Evolutionary conservation across 2,888 invertebrate species (phyloP).

Genomic region (Diplolepis rosae): DNA sequence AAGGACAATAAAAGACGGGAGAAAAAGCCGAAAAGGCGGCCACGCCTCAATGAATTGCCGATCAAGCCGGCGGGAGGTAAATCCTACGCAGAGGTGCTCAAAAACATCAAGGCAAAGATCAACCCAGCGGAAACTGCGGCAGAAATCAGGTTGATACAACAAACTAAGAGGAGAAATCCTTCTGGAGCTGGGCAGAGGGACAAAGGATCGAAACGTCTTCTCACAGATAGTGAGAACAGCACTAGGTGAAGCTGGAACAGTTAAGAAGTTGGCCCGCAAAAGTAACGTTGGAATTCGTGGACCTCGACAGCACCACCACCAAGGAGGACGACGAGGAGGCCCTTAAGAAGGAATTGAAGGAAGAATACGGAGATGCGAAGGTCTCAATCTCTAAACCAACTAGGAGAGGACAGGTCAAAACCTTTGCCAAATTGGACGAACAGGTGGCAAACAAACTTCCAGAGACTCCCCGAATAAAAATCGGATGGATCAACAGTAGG

Average conservation of each 20-base stretch:
- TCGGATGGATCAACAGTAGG: conserved; percentile 31
- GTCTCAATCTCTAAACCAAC: conserved; percentile 15
- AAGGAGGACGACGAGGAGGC: conserved; percentile 24
- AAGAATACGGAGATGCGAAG: conserved; percentile 1
- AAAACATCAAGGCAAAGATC: not conserved
- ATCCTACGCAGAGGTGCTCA: not conserved
- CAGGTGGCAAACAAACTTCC: conserved; percentile 12
- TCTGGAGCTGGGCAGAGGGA: not conserved
- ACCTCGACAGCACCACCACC: conserved; percentile 25
- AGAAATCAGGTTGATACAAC: not conserved
- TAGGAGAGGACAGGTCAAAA: conserved; percentile 18
- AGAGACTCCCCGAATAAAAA: not conserved
- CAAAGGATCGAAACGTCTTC: not conserved
- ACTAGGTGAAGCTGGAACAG: not conserved
- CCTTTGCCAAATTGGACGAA: conserved; percentile 21
- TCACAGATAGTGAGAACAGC: not conserved
- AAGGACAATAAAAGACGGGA: not conserved
- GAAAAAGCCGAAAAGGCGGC: not conserved
- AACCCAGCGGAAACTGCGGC: not conserved
- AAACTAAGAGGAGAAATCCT: not conserved
- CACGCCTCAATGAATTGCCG: not conserved
- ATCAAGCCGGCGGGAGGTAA: too few species aligned
- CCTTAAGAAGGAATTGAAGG: not conserved
- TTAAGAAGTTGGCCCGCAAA: too few species aligned
- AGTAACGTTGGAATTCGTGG: conserved; percentile 20